Conservation (phyloP, 1,140 invertebrate genomes). For the Rhyzopertha dominica region DNA sequence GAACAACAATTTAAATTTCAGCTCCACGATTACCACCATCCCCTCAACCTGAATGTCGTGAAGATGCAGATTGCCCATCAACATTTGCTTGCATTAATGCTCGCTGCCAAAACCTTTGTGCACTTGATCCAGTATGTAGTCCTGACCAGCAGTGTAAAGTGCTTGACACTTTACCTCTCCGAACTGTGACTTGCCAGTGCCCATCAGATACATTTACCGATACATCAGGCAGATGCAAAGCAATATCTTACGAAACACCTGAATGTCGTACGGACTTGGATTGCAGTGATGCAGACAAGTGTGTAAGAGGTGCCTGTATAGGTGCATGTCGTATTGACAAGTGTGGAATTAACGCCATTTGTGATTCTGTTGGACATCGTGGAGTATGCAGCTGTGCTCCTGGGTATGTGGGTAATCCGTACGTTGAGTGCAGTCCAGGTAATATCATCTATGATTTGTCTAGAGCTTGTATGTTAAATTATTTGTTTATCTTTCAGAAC, state of each 20-base stretch:
- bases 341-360: slow-evolving; percentile 82
- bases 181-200: slow-evolving; percentile 77
- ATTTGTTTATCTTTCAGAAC: slow-evolving; percentile 44
- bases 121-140: slow-evolving; percentile 61
- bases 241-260: slow-evolving; percentile 49
- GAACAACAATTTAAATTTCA: slow-evolving; percentile 14
- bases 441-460: slow-evolving; percentile 28
- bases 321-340: slow-evolving; percentile 70
- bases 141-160: slow-evolving; percentile 72
- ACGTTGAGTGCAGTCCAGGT: slow-evolving; percentile 70
- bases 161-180: slow-evolving; percentile 69
- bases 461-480: not conserved
- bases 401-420: slow-evolving; percentile 76
- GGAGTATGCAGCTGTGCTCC: slow-evolving; percentile 72
- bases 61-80: slow-evolving; percentile 70
- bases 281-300: slow-evolving; percentile 66
- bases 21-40: slow-evolving; percentile 30
- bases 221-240: slow-evolving; percentile 57
- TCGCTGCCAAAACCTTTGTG: slow-evolving; percentile 72
- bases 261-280: slow-evolving; percentile 69
- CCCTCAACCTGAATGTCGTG: slow-evolving; percentile 58
- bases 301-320: slow-evolving; percentile 67
- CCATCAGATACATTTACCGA: slow-evolving; percentile 65
- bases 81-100: slow-evolving; percentile 70
- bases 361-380: slow-evolving; percentile 67